Evolutionary conservation across 2,113 vertebrate species (phyloP), one percentile per base, ranked within the genome.

Genomic region (Protomyctophum bolini): DNA sequence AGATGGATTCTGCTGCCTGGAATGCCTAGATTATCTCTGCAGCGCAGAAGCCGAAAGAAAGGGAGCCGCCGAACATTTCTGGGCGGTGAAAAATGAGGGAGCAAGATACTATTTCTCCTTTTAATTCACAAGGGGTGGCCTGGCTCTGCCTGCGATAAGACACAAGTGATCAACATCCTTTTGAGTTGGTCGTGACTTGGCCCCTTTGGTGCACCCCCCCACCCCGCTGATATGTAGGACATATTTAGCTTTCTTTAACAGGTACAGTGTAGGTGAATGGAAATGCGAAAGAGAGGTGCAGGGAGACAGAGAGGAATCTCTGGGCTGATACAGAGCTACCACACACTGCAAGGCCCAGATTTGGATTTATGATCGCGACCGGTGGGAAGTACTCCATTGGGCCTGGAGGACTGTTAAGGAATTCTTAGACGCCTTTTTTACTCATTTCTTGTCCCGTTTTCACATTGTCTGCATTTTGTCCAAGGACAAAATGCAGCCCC

Each of bases 71-170:
- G 62, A 86, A 86, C 88, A 88, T 91, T 84, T 87, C 84, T 58
- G 85, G 76, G 78, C 76, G 77, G 85, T 93, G 92, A 94, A 91
- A 93, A 93, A 94, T 91, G 91, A 93, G 89, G 73, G 61, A 75
- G 83, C 21, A 56, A 86, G 91, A 93, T 91, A 90, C 89, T 91
- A 91, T 92, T 93, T 91, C 89, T 90, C 82, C 89, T 91, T 21
- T 92, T 92, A 94, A 93, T 93, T 93, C 92, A 88, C 91, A 83
- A 90, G 88, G 86, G 90, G 91, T 91, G 91, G 90, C 86, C 88
- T 90, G 91, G 87, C 89, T 87, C 65, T 72, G 86, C 75, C 66
- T 28, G 87, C 66, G 91, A 94, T 93, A 94, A 93, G 91, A 87
- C 86, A 73, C 82, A 79, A 92, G 91, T 90, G 90, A 93, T 94